Conservation (phyloP, 2,888 invertebrate genomes). For the Syrista parreyssii region DNA sequence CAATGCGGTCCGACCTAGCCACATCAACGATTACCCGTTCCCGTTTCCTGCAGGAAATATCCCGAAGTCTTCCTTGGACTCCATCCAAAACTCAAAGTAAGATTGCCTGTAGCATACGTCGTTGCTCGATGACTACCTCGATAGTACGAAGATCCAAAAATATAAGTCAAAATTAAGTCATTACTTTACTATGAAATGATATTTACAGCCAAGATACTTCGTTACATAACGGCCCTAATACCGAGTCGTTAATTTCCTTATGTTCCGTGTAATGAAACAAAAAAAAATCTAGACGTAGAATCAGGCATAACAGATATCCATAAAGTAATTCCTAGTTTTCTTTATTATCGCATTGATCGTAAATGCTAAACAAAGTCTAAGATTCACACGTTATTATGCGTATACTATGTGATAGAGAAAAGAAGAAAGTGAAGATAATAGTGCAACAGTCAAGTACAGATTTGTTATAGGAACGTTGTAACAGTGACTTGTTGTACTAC, state of each 20-base stretch:
- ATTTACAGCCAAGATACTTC: too few relatives aligned
- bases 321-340: not conserved
- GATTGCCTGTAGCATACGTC: not conserved
- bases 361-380: not conserved
- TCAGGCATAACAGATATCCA: not conserved
- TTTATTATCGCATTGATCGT: not conserved
- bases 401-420: not conserved
- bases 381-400: not conserved
- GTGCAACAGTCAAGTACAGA: not conserved
- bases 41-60: not conserved
- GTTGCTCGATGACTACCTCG: too few relatives aligned
- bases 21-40: not conserved
- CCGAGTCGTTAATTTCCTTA: not conserved
- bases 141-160: not conserved
- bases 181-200: not conserved
- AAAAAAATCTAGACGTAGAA: not conserved
- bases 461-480: not conserved
- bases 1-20: not conserved
- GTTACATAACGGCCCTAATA: not conserved
- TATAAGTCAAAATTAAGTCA: not conserved
- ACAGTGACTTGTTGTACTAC: not conserved
- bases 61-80: not conserved
- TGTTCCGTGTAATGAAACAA: not conserved
- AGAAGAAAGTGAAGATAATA: not conserved
- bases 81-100: not conserved